Conservation (phyloP, 1,140 invertebrate species). For the Portunus trituberculatus region DNA sequence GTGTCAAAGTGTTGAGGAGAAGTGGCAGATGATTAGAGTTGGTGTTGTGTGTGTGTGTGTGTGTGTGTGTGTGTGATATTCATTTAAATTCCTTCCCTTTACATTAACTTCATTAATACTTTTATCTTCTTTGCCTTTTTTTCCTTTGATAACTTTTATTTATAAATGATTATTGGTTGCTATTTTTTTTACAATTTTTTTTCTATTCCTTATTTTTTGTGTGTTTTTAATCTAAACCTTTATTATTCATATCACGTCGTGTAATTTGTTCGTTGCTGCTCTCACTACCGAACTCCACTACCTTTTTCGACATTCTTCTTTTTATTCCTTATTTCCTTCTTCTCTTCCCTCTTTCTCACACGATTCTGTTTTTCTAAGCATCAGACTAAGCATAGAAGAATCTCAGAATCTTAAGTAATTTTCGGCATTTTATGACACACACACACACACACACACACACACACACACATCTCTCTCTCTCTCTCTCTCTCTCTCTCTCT, state of each 20-base stretch:
- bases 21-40: neutral
- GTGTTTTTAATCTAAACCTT: too few relatives aligned
- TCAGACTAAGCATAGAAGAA: neutral
- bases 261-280: too few relatives aligned
- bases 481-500: conserved; percentile 52
- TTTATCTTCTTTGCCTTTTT: too few relatives aligned
- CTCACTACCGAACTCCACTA: neutral
- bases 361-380: neutral
- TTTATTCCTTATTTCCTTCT: neutral
- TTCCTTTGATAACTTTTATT: too few relatives aligned
- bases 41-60: conserved; percentile 20
- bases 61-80: neutral
- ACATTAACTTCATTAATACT: too few relatives aligned
- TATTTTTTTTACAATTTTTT: too few relatives aligned
- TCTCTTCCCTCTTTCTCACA: neutral
- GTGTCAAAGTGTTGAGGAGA: neutral
- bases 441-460: neutral
- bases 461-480: conserved; percentile 18
- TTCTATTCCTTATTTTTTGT: too few relatives aligned
- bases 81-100: too few relatives aligned
- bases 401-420: neutral
- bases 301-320: neutral
- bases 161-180: too few relatives aligned
- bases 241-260: too few relatives aligned
- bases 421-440: neutral